Evolutionary conservation across 2,113 vertebrate genomes (phyloP), one percentile per base, ranked within the genome.

Genomic region (Gnathonemus longibarbis): DNA sequence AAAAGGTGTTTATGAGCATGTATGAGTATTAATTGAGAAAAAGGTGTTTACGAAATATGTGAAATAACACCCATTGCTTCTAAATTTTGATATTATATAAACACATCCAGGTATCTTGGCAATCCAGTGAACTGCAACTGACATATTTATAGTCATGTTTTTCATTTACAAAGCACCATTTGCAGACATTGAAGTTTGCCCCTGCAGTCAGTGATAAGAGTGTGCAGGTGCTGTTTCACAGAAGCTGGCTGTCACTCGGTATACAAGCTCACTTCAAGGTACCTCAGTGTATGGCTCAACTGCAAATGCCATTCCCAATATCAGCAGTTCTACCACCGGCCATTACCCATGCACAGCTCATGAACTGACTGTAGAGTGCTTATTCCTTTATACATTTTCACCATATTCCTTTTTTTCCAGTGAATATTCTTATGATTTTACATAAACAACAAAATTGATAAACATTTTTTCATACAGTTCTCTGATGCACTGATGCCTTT

Each of bases 41-140:
- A 85, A n/a, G 46, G 84, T 85, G 46, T 85, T 85, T 49, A 85
- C 50, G 42, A 50, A 85, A n/a, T 85, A 62, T 87, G 11, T 52
- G n/a, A 87, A 87, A 87, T 48, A n/a, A 35, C 48, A 52, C 50
- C 27, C 46, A 52, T 87, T 50, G 27, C n/a, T 87, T 52, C n/a
- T 53, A 46, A 52, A 87, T 50, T 50, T 5, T 53, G 49, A 52
- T 87, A n/a, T 46, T 87, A 45, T 87, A 31, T 87, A 50, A 87
- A 87, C 46, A 87, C 24, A 87, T 27, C 31, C 24, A 35, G 49
- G 84, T 27, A 50, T 53, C 7, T 31, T 52, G 11, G 27, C n/a
- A 52, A 52, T 87, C 84, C 84, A 50, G 50, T 87, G 24, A 87
- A 50, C 19, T 87, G 46, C 27, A 53, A 31, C 24, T 27, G 48